Conservation (phyloP, 2,888 invertebrate species). For the Mactromeris polynyma region DNA sequence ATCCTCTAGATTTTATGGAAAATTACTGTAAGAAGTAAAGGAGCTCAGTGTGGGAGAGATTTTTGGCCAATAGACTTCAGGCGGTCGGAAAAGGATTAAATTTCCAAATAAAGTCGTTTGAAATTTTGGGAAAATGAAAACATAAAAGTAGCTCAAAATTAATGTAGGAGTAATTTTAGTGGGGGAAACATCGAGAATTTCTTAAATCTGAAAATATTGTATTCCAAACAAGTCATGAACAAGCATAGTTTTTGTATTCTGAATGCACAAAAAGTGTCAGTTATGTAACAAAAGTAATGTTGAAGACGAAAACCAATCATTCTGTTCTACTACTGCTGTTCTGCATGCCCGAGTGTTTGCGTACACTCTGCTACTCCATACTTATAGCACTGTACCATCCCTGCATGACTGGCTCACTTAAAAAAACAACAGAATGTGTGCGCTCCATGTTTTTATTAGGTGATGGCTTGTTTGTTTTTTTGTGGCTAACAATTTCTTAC, state of each 20-base stretch:
- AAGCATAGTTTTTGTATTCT: background rate
- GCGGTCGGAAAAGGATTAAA: conserved; percentile 62
- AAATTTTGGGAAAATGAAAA: background rate
- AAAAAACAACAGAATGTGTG: conserved; percentile 3
- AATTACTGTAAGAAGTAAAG: background rate
- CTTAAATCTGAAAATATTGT: background rate
- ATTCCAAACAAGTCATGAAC: background rate
- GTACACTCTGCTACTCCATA: background rate
- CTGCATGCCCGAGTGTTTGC: conserved; percentile 29
- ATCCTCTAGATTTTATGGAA: background rate
- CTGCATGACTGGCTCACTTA: conserved; percentile 18
- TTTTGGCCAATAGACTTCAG: conserved; percentile 36
- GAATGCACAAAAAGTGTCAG: background rate
- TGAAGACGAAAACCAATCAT: conserved; percentile 60
- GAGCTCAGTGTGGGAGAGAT: background rate
- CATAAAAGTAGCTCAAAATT: background rate
- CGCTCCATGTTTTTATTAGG: conserved; percentile 20
- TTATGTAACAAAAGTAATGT: background rate
- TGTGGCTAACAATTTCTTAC: conserved; percentile 32
- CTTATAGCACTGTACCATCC: background rate
- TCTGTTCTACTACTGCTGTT: conserved; percentile 47
- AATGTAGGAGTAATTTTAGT: background rate
- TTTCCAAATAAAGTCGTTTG: conserved; percentile 53
- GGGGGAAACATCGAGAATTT: no score
- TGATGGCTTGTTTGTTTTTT: conserved; percentile 36